Base-by-base conservation (phyloP, 2,113 vertebrate genomes). In the Notothenia rossii region DNA sequence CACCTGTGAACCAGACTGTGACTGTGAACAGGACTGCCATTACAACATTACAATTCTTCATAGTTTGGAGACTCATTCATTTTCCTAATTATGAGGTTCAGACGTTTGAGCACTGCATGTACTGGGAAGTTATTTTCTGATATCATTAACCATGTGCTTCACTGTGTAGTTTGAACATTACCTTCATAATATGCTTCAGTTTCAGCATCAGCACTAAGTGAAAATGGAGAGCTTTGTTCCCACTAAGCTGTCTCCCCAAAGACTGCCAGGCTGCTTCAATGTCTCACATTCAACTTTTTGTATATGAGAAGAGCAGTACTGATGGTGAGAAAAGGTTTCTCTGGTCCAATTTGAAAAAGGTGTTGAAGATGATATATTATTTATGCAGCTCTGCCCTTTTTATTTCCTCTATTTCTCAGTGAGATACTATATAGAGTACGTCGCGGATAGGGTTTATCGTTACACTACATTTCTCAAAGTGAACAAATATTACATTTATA, bases 291-390 rank as follows among this genome's bases (percentile, higher is more conserved):
- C 13, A 14, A 29, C 36, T 0, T 67, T 55, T 67, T 58, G 58
- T 2, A 6, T 10, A 5, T 55, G 18, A 20, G 13, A 29, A 29
- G 2, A 50, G 29, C 7, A 64, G 25, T 10, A 64, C 51, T 18
- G n/a, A 29, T 66, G 69, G 29, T 13, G 15, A 60, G 33, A 64
- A 71, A 55, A 79, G 49, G 68, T 36, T 40, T 2, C 3, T 73
- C 33, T 25, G 2, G 45, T 83, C n/a, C 66, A 15, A 53, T 65
- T 14, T 54, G 60, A 9, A 65, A 75, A 74, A 66, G 50, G 2
- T 5, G 18, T 33, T 62, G 29, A 15, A 68, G 36, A 56, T 20
- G 1, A 5, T 22, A 18, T 45, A 5, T 49, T 63, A 4, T 36
- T 46, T 15, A 33, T 46, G 45, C 2, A 14, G 48, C 20, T 45